Conservation (phyloP, 2,797 vertebrate genomes). For the Ceryle rudis region DNA sequence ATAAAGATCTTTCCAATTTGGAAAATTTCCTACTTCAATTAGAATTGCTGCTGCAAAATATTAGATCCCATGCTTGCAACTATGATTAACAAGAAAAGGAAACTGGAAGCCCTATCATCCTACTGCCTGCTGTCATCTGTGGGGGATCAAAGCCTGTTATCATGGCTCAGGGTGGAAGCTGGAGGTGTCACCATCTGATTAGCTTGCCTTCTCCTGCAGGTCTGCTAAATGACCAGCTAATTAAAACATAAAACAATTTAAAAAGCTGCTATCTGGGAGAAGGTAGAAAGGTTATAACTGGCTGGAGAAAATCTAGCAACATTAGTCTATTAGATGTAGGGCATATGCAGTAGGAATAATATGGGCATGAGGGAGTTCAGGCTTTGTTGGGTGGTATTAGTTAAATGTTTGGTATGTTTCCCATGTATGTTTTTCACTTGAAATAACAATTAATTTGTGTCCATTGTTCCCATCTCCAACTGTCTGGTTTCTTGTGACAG, state of each 20-base stretch:
- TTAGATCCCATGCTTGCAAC: not conserved
- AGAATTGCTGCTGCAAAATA: not conserved
- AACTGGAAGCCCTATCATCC: not conserved
- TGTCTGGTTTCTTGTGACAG: not conserved
- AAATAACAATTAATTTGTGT: constrained; percentile 26
- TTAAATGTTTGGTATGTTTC: not conserved
- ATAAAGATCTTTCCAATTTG: not conserved
- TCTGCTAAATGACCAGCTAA: not conserved
- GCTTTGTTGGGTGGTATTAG: not conserved
- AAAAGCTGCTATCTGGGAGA: not conserved
- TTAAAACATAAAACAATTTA: not conserved
- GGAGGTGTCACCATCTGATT: not conserved
- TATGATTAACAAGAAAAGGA: not conserved
- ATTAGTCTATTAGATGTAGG: not conserved
- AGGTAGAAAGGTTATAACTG: not conserved
- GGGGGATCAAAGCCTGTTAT: not conserved
- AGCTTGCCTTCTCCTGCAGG: not conserved
- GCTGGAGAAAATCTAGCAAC: not conserved
- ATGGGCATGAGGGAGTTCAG: not conserved
- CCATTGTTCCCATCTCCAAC: not conserved
- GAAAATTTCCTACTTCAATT: not conserved
- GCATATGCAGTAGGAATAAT: not conserved
- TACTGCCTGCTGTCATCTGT: not conserved
- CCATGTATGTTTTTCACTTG: constrained; percentile 2
- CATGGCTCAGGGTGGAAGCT: not conserved